These are phyloP conservation scores for Catocala fraxini DNA, from an alignment of 2,888 invertebrate species.

Conservation along the genomic window DNA sequence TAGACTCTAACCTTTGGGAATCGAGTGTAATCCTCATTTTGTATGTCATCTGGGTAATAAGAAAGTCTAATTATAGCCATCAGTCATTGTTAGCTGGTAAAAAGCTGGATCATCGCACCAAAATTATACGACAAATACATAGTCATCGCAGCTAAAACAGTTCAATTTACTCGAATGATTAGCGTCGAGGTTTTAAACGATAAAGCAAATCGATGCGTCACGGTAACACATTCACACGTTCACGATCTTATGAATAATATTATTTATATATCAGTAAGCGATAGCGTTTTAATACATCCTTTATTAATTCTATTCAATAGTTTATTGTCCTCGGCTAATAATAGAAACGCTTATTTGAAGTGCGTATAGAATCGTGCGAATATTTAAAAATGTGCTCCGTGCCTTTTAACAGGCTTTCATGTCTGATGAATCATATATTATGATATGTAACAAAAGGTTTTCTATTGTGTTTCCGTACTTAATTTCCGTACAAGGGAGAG, in stretches of 20 bases:
- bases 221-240: constrained; percentile 53
- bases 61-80: constrained; percentile 9
- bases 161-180: constrained; percentile 61
- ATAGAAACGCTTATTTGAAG: constrained; percentile 29
- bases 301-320: constrained; percentile 6
- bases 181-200: constrained; percentile 60
- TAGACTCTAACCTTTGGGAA: too few relatives aligned
- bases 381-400: constrained; percentile 6
- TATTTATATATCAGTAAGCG: constrained; percentile 34
- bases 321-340: constrained; percentile 11
- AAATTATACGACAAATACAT: constrained; percentile 50
- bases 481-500: too few relatives aligned
- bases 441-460: too few relatives aligned
- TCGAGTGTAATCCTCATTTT: background rate
- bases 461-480: too few relatives aligned
- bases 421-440: too few relatives aligned
- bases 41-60: constrained; percentile 2
- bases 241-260: constrained; percentile 26
- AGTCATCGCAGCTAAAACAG: constrained; percentile 53
- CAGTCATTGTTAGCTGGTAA: constrained; percentile 22
- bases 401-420: too few relatives aligned
- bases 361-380: constrained; percentile 26
- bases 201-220: constrained; percentile 69
- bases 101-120: constrained; percentile 29
- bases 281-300: constrained; percentile 41